A percentile compares a stretch with the other conserved stretches of the same genome.
phyloP scores from a whole-genome alignment of 2,888 invertebrate species.

The Dastarcus helophoroides region DNA sequence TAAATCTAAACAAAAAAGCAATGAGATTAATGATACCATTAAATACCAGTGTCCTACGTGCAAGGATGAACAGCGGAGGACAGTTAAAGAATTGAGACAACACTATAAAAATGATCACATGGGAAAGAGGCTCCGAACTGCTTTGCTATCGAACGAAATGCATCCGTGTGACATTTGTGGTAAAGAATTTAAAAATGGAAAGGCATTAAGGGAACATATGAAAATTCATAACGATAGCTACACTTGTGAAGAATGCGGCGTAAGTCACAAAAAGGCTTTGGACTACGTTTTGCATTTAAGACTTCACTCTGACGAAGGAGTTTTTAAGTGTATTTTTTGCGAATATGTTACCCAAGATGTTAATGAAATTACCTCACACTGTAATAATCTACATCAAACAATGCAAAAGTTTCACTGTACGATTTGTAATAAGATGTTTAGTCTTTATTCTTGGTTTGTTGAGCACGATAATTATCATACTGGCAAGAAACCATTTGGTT shows the following conservation, averaged over 20 bases:
- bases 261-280: conserved; percentile 30
- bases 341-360: conserved; percentile 29
- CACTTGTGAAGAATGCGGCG: conserved; percentile 32
- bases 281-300: conserved; percentile 32
- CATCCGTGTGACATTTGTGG: conserved; percentile 32
- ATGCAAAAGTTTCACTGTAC: conserved; percentile 41
- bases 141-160: conserved; percentile 19
- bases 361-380: conserved; percentile 29
- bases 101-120: conserved; percentile 26
- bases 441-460: conserved; percentile 43
- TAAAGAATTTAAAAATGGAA: conserved; percentile 27
- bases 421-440: conserved; percentile 45
- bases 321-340: conserved; percentile 32
- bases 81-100: conserved; percentile 20
- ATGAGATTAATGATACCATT: conserved; percentile 7
- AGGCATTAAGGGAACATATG: conserved; percentile 30
- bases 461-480: conserved; percentile 49
- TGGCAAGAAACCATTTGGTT: conserved; percentile 42
- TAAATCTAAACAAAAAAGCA: too few relatives aligned
- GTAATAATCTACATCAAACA: conserved; percentile 28
- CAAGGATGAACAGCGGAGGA: conserved; percentile 23
- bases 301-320: conserved; percentile 28
- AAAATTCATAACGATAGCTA: conserved; percentile 34
- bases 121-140: conserved; percentile 23
- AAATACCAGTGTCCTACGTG: conserved; percentile 24